phyloP scores from a whole-genome alignment of 2,888 invertebrate genomes.

The Calephelis perditalis region DNA sequence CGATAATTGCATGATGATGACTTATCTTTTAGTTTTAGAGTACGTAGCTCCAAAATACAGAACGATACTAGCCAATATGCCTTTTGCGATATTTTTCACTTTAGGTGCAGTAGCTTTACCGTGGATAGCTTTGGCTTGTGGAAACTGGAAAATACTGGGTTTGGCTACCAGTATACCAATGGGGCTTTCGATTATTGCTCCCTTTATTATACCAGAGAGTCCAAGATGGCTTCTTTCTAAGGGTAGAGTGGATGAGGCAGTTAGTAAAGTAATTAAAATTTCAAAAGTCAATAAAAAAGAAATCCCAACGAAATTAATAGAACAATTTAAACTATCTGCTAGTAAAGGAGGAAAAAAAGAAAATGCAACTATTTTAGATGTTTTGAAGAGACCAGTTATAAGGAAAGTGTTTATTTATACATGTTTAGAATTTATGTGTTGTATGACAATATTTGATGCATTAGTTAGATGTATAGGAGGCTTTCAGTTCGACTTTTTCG shows the following conservation, averaged over 20 bases:
- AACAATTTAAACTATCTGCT: slow-evolving; percentile 41
- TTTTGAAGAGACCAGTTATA: slow-evolving; percentile 43
- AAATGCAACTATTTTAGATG: slow-evolving; percentile 36
- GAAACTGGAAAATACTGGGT: slow-evolving; percentile 50
- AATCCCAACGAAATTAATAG: slow-evolving; percentile 41
- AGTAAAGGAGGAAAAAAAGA: slow-evolving; percentile 28
- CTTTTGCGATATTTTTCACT: slow-evolving; percentile 51
- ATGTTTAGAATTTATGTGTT: slow-evolving; percentile 47
- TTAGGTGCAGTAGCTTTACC: slow-evolving; percentile 42
- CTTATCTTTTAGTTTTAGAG: slow-evolving; percentile 50
- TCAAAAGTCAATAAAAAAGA: slow-evolving; percentile 46
- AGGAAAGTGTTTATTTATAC: slow-evolving; percentile 44
- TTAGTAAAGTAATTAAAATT: slow-evolving; percentile 43
- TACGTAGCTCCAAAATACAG: slow-evolving; percentile 57
- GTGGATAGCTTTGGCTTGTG: slow-evolving; percentile 54
- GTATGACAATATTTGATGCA: slow-evolving; percentile 48
- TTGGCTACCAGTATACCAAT: slow-evolving; percentile 53
- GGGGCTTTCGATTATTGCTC: slow-evolving; percentile 43
- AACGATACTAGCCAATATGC: slow-evolving; percentile 49
- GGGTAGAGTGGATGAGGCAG: slow-evolving; percentile 48
- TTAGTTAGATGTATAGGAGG: slow-evolving; percentile 50
- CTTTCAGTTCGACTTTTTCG: slow-evolving; percentile 51
- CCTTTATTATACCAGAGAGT: slow-evolving; percentile 54
- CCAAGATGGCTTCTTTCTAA: slow-evolving; percentile 56
- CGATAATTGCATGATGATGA: slow-evolving; percentile 60